These are phyloP conservation scores for Steinernema khuongi DNA, from an alignment of 1,140 invertebrate species.

Conservation along the genomic window DNA sequence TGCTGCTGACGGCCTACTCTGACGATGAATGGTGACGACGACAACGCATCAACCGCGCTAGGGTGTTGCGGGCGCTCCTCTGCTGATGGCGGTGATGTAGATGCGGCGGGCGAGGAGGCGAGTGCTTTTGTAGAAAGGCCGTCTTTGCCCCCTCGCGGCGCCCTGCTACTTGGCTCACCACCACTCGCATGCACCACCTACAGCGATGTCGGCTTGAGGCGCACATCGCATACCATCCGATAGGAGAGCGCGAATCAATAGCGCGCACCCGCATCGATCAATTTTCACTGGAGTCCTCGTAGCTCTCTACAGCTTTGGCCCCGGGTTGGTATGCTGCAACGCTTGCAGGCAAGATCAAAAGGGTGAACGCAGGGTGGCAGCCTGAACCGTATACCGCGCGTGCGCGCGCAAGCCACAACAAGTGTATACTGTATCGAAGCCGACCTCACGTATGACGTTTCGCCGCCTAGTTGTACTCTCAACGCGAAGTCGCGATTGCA, in stretches of 20 bases:
- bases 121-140: slow-evolving; percentile 11
- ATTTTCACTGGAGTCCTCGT: background rate
- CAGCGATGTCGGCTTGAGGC: slow-evolving; percentile 14
- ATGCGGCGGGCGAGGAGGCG: background rate
- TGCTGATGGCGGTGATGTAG: slow-evolving; percentile 7
- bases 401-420: background rate
- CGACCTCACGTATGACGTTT: background rate
- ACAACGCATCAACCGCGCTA: background rate
- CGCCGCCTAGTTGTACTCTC: background rate
- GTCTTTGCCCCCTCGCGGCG: slow-evolving; percentile 11
- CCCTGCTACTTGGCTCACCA: slow-evolving; percentile 7
- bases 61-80: background rate
- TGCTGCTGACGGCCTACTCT: background rate
- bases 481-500: background rate
- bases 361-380: background rate
- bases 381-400: background rate
- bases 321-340: background rate
- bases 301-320: slow-evolving; percentile 4
- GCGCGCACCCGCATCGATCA: slow-evolving; percentile 12
- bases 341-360: background rate
- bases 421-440: background rate
- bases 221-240: slow-evolving; percentile 16
- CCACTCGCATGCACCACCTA: slow-evolving; percentile 16
- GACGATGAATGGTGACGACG: background rate
- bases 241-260: slow-evolving; percentile 16